Evolutionary conservation across 2,888 invertebrate genomes (phyloP), one percentile per base, ranked within the genome.

Genomic region (Brachycybe producta): DNA sequence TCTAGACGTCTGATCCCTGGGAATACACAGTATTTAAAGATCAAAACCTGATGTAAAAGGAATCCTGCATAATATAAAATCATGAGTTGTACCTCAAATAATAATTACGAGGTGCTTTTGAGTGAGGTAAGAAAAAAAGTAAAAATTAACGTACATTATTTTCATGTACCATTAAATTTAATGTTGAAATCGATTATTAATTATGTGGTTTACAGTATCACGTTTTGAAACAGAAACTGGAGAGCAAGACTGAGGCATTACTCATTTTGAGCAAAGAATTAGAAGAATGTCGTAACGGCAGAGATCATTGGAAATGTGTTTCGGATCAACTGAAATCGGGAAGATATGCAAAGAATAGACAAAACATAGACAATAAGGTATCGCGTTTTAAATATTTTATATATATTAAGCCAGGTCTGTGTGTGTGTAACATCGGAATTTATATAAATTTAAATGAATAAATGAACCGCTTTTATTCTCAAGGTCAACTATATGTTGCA

Each of bases 171-270:
- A 7, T 7, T 17, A 35, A 11, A 11, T 13, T 5, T 35, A 15
- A 7, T 13, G 3, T 44, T 23, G 11, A 13, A 34, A 11, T 45
- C 13, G 3, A 24, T 11, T 30, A 15, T 46, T 44, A 15, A n/a
- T 49, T 23, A 19, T 2, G 4, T 45, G 11, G 17, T 34, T 50
- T 49, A 3, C 28, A 56, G 53, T 50, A 50, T 42, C 36, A 51
- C 32, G 41, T 56, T 11, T 27, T 55, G 35, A 47, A 45, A 13
- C 75, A 80, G 55, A 85, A 84, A 66, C 68, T 86, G 24, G 80
- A 83, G 61, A 81, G 84, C 61, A 87, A 88, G 67, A 74, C 81
- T 46, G 85, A 86, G 66, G 86, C 86, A 2, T 65, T 88, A 32
- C 70, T 79, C n/a, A 82, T 85, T 54, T 71, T 87, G 64, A 80